Base-by-base conservation (phyloP, 2,113 vertebrate species). In the Hippocampus barbouri region DNA sequence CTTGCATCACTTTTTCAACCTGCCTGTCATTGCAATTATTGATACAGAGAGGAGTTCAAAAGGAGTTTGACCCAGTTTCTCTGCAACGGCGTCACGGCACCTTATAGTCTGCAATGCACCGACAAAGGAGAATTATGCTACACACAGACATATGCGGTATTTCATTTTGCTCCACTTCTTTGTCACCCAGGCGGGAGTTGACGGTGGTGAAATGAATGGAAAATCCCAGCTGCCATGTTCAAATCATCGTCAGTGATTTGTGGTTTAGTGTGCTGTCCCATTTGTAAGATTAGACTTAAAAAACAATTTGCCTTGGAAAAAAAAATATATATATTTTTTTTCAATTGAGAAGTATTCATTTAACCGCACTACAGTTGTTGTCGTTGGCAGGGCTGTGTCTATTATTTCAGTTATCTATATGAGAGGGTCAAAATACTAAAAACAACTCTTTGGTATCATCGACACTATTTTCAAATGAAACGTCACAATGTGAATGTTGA, bases 1-100 rank as follows among this genome's bases (percentile, higher is more conserved):
- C 47, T 18, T 16, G 47, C 43, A 15, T 79, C 69, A 47, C 65
- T 78, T 25, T 45, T 85, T 81, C 79, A 79, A 84, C 73, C 81
- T 80, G 74, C 75, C 81, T 68, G 74, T 78, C 74, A 66, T 65
- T 71, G 34, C 72, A n/a, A 74, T 59, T 82, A 68, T 76, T 68
- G 73, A 81, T 56, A 75, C 45, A 25, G 64, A 67, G 77, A 51
- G 53, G 72, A 2, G 38, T 59, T 77, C 71, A 85, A 85, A 64
- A 89, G 75, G 67, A 81, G 79, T 83, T 79, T 81, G 87, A 86
- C 83, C 87, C 69, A 87, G 68, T 90, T 38, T 90, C 81, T 78
- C 66, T 66, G 75, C 80, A 74, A 82, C 83, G 75, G 40, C 70
- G 84, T 83, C 77, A 69, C 73, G 70, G 77, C 69, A 75, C 70